A percentile compares a stretch with the other conserved stretches of the same genome.
Evolutionary conservation across 2,113 vertebrate species (phyloP).

Genomic region (Vombatus ursinus): DNA sequence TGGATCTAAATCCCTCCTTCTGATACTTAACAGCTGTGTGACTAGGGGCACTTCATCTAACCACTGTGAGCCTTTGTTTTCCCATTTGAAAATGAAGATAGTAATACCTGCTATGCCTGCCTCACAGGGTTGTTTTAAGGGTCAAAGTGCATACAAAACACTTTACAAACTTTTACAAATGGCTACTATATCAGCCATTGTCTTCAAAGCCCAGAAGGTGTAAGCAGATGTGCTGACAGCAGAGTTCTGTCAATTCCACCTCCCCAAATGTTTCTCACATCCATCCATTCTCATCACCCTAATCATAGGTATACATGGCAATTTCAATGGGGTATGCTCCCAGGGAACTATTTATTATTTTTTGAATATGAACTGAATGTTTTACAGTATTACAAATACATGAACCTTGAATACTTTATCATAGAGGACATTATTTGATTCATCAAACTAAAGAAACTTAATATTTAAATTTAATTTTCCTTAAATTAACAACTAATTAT

Average conservation of each 20-base stretch:
- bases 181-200: neutral
- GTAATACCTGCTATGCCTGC: neutral
- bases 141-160: neutral
- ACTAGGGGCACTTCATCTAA: neutral
- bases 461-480: neutral
- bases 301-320: neutral
- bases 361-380: too few relatives aligned
- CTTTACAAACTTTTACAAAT: neutral
- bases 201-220: neutral
- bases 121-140: neutral
- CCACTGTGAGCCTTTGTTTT: neutral
- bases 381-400: too few relatives aligned
- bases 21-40: neutral
- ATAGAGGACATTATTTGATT: neutral
- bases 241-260: neutral
- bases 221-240: neutral
- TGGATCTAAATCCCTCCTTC: too few relatives aligned
- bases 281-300: neutral
- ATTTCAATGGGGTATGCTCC: too few relatives aligned
- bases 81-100: neutral
- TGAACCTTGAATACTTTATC: neutral
- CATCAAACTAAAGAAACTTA: neutral
- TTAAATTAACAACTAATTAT: neutral
- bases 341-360: too few relatives aligned
- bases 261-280: neutral